Conservation (phyloP, 1,140 invertebrate genomes). For the Camponotus pennsylvanicus region DNA sequence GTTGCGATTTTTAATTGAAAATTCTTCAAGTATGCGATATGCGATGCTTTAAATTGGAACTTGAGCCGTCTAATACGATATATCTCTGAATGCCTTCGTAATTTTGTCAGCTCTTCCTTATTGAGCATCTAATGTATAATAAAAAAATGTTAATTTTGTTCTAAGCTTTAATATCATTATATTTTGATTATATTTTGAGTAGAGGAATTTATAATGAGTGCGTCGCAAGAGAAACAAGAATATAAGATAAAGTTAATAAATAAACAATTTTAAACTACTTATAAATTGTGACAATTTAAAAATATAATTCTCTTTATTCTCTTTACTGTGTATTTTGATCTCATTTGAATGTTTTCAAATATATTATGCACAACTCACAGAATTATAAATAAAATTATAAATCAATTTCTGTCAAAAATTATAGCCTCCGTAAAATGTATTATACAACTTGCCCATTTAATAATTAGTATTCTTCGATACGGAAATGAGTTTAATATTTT, state of each 20-base stretch:
- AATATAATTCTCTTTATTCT: too few relatives aligned
- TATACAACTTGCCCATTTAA: neutral
- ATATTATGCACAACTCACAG: neutral
- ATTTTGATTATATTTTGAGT: too few relatives aligned
- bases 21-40: neutral
- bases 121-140: constrained; percentile 1
- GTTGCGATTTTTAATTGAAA: constrained; percentile 33
- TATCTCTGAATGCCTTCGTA: neutral
- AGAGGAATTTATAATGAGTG: too few relatives aligned
- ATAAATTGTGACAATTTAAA: too few relatives aligned
- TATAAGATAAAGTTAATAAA: too few relatives aligned
- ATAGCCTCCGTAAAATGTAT: neutral
- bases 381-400: neutral
- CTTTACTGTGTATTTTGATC: neutral
- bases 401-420: neutral
- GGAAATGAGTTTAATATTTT: neutral
- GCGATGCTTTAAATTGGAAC: neutral
- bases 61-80: neutral
- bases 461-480: neutral
- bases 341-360: neutral
- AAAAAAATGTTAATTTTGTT: constrained; percentile 3
- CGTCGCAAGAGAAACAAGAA: too few relatives aligned
- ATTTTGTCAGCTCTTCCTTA: neutral
- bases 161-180: neutral
- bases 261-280: too few relatives aligned